Percentiles rank a stretch among this genome's conserved stretches.
Conservation (phyloP, 2,113 vertebrate genomes). For the Pteruthius melanotis region DNA sequence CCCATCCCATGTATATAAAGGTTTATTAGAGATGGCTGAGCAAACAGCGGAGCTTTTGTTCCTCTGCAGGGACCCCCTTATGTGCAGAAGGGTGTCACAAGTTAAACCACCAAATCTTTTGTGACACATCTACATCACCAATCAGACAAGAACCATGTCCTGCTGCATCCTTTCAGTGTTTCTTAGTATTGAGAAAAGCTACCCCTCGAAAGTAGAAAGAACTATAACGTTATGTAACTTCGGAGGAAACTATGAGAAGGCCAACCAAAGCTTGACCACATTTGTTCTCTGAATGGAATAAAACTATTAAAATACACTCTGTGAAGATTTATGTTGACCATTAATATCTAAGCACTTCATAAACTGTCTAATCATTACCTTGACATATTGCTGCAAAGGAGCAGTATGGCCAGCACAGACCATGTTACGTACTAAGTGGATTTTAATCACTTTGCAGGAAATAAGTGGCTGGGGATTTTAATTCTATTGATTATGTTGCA, state of each 20-base stretch:
- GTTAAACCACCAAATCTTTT: not conserved
- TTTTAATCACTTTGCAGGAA: constrained; percentile 52
- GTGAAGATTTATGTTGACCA: constrained; percentile 17
- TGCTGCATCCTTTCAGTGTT: not conserved
- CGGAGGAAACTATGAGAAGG: rapidly evolving
- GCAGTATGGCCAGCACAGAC: not conserved
- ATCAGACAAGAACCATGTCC: not conserved
- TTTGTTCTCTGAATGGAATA: not conserved
- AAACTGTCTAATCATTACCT: constrained; percentile 37
- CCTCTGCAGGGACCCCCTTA: not conserved
- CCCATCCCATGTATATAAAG: not conserved
- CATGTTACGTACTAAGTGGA: not conserved
- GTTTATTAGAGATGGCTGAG: not conserved
- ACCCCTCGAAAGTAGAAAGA: not conserved
- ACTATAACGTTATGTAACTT: rapidly evolving
- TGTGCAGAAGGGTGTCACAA: rapidly evolving
- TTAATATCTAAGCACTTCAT: constrained; percentile 31
- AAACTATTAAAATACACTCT: not conserved
- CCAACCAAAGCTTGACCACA: not conserved
- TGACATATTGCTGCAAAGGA: constrained; percentile 3
- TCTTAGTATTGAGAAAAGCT: not conserved
- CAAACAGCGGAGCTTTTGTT: not conserved
- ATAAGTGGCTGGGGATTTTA: constrained; percentile 38
- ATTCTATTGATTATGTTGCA: constrained; percentile 26
- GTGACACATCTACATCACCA: not conserved